Evolutionary conservation across 2,113 vertebrate genomes (phyloP).

Genomic region (Nettapus auritus): DNA sequence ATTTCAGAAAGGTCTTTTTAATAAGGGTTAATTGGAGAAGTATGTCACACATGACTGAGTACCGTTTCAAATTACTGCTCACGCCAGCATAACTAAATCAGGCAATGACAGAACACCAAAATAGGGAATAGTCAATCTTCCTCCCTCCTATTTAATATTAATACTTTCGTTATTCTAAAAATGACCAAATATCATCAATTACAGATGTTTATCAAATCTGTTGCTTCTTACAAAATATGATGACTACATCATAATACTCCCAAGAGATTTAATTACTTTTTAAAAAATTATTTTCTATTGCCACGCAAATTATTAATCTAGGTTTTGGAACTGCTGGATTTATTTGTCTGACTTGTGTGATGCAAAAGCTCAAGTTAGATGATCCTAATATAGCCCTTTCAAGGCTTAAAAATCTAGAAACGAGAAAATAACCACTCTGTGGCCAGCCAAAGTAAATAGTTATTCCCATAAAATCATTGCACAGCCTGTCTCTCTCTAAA

Average conservation of each 20-base stretch:
- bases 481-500: neutral
- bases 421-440: neutral
- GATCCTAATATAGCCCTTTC: neutral
- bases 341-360: neutral
- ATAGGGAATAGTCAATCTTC: neutral
- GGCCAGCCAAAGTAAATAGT: neutral
- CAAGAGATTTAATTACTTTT: neutral
- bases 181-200: neutral
- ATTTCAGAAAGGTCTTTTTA: slow-evolving; percentile 62
- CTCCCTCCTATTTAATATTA: neutral
- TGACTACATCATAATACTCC: neutral
- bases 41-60: slow-evolving; percentile 51
- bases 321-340: neutral
- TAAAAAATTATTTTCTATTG: neutral
- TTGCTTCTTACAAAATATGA: neutral
- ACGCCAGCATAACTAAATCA: slow-evolving; percentile 18
- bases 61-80: slow-evolving; percentile 52
- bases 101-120: slow-evolving; percentile 49
- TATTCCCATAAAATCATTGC: neutral
- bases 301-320: neutral
- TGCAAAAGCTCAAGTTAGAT: neutral
- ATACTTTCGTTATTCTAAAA: neutral
- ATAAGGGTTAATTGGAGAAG: slow-evolving; percentile 63
- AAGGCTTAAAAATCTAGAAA: neutral
- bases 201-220: neutral